Evolutionary conservation across 2,113 vertebrate species (phyloP), one percentile per base, ranked within the genome.

Genomic region (Calyptomena viridis): DNA sequence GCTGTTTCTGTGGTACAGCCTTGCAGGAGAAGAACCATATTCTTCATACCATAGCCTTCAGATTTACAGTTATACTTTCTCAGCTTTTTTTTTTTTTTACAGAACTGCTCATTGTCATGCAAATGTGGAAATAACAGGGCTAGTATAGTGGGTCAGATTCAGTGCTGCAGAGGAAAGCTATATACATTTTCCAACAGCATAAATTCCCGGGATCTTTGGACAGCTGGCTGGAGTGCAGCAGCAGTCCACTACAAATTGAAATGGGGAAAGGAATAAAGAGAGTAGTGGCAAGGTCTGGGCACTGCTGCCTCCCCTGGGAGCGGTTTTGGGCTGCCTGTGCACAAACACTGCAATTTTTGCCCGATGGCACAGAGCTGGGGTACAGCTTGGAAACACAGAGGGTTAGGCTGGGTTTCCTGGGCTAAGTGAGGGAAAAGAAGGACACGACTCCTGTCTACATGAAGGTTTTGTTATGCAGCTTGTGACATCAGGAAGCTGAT

Each of bases 121-220:
- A 85, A 71, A 85, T 52, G n/a, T 37, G 74, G 35, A 82, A 53
- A 21, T 30, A 82, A 19, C 20, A 23, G 66, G 31, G 50, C 78
- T 84, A 71, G 59, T 58, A 74, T 17, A 17, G 46, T 74, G 39
- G n/a, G n/a, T 81, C 59, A 91, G 64, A 40, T 31, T 53, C 77
- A 62, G 7, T 0, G 1, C 24, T 62, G 63, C 62, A 52, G 50
- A 69, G 21, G 37, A 74, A 71, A 78, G 37, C 56, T 0, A 0
- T 30, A 4, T 14, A 44, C 2, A 7, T 42, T 87, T 76, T 49
- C 37, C 73, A 50, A n/a, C 12, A 23, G 16, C 40, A 12, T 28
- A 24, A 64, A 62, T 72, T 87, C 44, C 58, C 23, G 22, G 49
- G 19, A 24, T 18, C 47, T 77, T 28, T 39, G 59, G 46, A 6